Conservation (phyloP, 2,113 vertebrate genomes). For the Colaptes auratus region DNA sequence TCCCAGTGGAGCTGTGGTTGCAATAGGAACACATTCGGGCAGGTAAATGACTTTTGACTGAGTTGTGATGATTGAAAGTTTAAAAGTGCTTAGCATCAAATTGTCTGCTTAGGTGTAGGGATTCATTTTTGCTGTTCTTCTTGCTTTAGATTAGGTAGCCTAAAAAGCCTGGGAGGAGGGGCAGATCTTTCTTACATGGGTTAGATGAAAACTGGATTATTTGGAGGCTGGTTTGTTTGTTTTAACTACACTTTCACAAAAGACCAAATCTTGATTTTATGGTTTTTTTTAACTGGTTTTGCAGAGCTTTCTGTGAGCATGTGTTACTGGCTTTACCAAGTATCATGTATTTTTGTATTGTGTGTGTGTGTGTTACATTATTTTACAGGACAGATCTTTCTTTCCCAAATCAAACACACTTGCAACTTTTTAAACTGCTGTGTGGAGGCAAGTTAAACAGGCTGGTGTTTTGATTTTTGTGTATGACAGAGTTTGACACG, state of each 20-base stretch:
- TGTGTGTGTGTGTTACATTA: accelerated
- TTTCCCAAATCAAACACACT: neutral
- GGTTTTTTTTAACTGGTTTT: neutral
- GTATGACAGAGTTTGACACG: neutral
- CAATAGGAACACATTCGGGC: slow-evolving; percentile 96
- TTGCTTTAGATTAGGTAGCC: neutral
- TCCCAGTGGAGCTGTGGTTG: slow-evolving; percentile 93
- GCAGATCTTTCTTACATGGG: accelerated
- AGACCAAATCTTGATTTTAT: neutral
- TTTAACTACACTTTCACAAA: neutral
- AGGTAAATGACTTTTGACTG: slow-evolving; percentile 75
- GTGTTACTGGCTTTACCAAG: neutral
- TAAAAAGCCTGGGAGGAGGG: neutral
- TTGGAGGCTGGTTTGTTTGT: neutral
- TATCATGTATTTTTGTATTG: neutral
- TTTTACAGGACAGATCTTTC: neutral
- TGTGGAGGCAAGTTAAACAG: neutral
- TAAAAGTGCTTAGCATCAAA: neutral
- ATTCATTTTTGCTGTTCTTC: neutral
- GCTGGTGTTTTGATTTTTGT: neutral
- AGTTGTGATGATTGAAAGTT: neutral
- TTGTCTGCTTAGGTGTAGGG: neutral
- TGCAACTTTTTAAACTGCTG: neutral
- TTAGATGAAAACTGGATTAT: neutral
- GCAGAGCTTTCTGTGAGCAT: accelerated